Base-by-base conservation (phyloP, 1,140 invertebrate genomes). In the Drosophila chauvacae region DNA sequence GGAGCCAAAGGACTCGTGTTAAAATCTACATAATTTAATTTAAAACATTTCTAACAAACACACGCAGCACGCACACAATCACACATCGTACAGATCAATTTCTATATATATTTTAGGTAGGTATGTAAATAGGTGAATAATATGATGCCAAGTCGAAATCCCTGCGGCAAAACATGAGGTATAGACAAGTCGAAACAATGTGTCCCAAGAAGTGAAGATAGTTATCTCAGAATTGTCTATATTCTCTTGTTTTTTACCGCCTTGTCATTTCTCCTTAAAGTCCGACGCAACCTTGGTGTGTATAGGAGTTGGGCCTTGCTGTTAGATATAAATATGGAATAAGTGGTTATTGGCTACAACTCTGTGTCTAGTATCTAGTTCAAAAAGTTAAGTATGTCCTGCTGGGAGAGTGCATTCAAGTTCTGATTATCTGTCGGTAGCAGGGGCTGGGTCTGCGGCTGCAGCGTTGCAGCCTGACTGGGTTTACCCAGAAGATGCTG, bases 341-440 rank as follows among this genome's bases (percentile, higher is more conserved):
- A 81, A 61, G 35, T 80, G 62, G 68, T 70, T 71, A 80, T 79
- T 68, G 48, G 30, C 53, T 68, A 64, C 58, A 58, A 68, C 59
- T 71, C 20, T 20, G 20, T 20, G 20, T 20, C 20, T 20, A 20
- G 69, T 51, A 33, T 80, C 68, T 88, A 92, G 65, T 92, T 92
- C 11, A 92, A 80, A 68, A 92, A 92, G 60, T 88, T 92, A 63
- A 92, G 80, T 69, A 92, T 92, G 51, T 92, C 91, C 42, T 92
- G 91, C 44, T 92, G 91, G 26, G 91, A 91, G 18, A 92, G 69
- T 45, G 80, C 80, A 69, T 92, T 92, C 3, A 92, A 58, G 81
- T 92, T 92, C 48, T 87, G 86, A 48, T 76, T 80, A 81, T 92
- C 91, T 37, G 76, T 42, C 3, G 80, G 18, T n/a, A 72, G 47